These are phyloP conservation scores for Cremastinae sp. DNA, from an alignment of 2,888 invertebrate genomes.

Conservation along the genomic window DNA sequence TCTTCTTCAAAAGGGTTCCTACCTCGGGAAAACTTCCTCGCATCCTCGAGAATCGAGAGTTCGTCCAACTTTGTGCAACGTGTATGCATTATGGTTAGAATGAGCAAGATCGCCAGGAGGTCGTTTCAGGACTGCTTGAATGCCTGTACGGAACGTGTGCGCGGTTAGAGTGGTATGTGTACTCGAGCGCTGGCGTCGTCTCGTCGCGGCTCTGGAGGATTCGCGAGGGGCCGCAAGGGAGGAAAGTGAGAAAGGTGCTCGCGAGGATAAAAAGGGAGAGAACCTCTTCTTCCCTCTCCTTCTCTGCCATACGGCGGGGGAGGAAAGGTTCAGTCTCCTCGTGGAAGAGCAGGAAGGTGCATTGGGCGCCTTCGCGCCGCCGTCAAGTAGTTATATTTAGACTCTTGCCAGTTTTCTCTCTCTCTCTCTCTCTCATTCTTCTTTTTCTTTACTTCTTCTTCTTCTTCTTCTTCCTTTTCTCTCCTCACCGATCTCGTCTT, in stretches of 20 bases:
- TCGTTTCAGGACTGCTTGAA: not conserved
- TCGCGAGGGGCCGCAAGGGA: slow-evolving; percentile 56
- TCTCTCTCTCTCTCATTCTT: slow-evolving; percentile 9
- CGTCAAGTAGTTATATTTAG: slow-evolving; percentile 74
- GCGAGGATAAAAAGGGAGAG: slow-evolving; percentile 48
- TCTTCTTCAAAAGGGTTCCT: slow-evolving; percentile 48
- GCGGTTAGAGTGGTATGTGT: slow-evolving; percentile 10
- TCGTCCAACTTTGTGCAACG: slow-evolving; percentile 44
- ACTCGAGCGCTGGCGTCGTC: slow-evolving; percentile 52
- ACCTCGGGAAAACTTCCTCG: slow-evolving; percentile 52
- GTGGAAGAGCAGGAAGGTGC: slow-evolving; percentile 59
- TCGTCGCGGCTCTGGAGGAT: slow-evolving; percentile 47
- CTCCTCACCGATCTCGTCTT: slow-evolving; percentile 26
- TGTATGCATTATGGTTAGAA: slow-evolving; percentile 12
- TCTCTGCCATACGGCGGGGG: slow-evolving; percentile 49
- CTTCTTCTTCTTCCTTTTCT: slow-evolving; percentile 12
- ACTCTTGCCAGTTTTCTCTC: slow-evolving; percentile 64
- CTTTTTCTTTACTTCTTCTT: slow-evolving; percentile 15
- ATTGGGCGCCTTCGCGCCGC: slow-evolving; percentile 71
- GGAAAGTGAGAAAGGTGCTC: slow-evolving; percentile 58
- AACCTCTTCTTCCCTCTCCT: slow-evolving; percentile 35
- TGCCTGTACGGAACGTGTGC: not conserved
- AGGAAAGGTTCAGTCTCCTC: slow-evolving; percentile 51
- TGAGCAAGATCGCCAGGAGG: slow-evolving; percentile 40
- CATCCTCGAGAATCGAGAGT: slow-evolving; percentile 44